Conservation (phyloP, 2,797 vertebrate species). For the Anableps anableps region DNA sequence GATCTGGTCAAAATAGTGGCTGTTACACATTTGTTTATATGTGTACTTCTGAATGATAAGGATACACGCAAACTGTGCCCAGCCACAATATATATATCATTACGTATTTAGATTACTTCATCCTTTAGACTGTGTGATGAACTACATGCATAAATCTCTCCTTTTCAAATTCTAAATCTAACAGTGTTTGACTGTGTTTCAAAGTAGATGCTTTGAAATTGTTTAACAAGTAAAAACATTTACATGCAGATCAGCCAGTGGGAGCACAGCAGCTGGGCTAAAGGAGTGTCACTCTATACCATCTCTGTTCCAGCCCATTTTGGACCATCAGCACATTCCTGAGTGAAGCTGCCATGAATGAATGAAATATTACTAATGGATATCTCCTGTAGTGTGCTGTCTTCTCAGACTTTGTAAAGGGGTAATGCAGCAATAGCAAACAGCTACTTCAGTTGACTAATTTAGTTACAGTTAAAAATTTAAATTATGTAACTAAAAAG, state of each 20-base stretch:
- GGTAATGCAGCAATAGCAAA: background rate
- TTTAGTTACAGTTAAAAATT: background rate
- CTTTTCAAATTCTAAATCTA: background rate
- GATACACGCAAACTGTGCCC: conserved; percentile 23
- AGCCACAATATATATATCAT: background rate
- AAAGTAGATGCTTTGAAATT: background rate
- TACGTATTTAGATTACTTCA: too few species aligned
- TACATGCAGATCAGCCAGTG: conserved; percentile 33
- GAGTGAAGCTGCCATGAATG: conserved; percentile 44
- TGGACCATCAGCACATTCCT: conserved; percentile 70
- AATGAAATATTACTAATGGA: conserved; percentile 53
- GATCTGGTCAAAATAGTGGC: conserved; percentile 13
- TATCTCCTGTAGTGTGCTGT: conserved; percentile 7
- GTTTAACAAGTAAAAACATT: conserved; percentile 9
- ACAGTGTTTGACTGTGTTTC: background rate
- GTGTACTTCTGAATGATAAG: conserved; percentile 19
- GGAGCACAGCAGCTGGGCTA: conserved; percentile 62
- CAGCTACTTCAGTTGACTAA: background rate
- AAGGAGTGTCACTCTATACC: conserved; percentile 48
- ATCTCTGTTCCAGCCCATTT: conserved; percentile 48
- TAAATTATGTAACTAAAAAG: conserved; percentile 5
- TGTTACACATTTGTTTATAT: conserved; percentile 19
- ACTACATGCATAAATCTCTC: background rate
- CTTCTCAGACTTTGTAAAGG: background rate
- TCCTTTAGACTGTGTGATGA: background rate